Conservation (phyloP, 2,113 vertebrate genomes). For the Clarias gariepinus region DNA sequence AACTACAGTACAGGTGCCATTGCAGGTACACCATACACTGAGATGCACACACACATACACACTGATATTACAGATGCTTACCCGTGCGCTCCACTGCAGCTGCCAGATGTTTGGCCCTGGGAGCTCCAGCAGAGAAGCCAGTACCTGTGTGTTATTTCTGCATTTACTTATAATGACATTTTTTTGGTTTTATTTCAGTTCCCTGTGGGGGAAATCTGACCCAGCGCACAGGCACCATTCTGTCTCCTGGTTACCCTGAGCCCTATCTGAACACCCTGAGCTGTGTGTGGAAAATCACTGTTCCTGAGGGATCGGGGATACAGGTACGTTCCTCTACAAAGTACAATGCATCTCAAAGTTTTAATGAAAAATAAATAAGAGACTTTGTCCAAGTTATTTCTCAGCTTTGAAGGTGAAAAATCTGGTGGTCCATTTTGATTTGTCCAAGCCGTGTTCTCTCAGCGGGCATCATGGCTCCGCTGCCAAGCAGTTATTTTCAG, state of each 20-base stretch:
- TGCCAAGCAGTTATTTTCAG: neutral
- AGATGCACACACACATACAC: constrained; percentile 35
- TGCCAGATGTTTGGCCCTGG: constrained; percentile 63
- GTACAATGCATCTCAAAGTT: neutral
- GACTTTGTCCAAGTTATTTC: neutral
- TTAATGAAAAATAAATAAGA: neutral
- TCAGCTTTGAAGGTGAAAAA: neutral
- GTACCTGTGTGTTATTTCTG: neutral
- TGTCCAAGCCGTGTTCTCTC: neutral
- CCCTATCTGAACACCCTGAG: constrained; percentile 97
- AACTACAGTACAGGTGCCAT: constrained; percentile 56
- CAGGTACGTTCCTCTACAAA: constrained; percentile 76
- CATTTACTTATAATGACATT: constrained; percentile 8
- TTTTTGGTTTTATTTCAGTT: constrained; percentile 70
- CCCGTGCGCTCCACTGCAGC: constrained; percentile 43
- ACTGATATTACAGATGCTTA: constrained; percentile 60
- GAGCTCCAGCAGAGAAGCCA: constrained; percentile 14
- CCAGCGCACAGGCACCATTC: constrained; percentile 89
- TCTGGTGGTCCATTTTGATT: neutral
- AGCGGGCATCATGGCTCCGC: neutral
- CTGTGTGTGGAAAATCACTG: constrained; percentile 96
- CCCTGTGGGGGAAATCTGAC: constrained; percentile 96
- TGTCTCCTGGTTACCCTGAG: constrained; percentile 95
- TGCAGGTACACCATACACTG: constrained; percentile 43
- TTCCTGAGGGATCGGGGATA: constrained; percentile 94